Conservation (phyloP, 2,113 vertebrate genomes). For the Dinomys branickii region DNA sequence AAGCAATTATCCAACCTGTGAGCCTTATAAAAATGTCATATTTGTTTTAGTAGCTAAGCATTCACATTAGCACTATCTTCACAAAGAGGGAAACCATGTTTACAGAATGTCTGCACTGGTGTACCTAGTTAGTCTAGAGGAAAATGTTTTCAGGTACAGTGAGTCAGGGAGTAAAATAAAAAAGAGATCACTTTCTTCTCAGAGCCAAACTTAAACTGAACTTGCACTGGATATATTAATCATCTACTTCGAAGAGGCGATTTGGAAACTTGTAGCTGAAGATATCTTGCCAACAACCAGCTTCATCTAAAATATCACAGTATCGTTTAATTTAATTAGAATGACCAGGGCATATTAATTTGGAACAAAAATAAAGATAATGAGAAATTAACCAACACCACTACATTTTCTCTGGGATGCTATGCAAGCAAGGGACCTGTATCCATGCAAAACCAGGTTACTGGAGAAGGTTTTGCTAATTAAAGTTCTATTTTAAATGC, state of each 20-base stretch:
- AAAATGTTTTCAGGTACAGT: conserved; percentile 35
- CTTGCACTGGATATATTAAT: neutral
- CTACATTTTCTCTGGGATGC: neutral
- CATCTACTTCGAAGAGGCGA: neutral
- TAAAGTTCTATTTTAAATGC: conserved; percentile 38
- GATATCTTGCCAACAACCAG: conserved; percentile 37
- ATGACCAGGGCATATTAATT: conserved; percentile 50
- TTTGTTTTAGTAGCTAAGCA: conserved; percentile 60
- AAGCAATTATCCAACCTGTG: conserved; percentile 36
- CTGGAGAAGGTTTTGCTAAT: neutral
- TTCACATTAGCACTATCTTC: conserved; percentile 36
- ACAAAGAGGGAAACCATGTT: conserved; percentile 18
- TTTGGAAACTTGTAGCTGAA: neutral
- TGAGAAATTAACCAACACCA: neutral
- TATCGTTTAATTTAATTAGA: conserved; percentile 51
- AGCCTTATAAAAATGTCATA: conserved; percentile 42
- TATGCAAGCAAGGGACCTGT: neutral
- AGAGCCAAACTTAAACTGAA: neutral
- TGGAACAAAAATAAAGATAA: conserved; percentile 51
- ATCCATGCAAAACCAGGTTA: neutral
- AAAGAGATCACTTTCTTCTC: neutral
- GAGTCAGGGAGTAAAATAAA: neutral
- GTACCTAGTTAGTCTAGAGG: neutral
- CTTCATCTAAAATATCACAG: conserved; percentile 8
- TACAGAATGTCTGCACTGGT: conserved; percentile 23